phyloP scores from a whole-genome alignment of 2,113 vertebrate genomes.

The Chloebia gouldiae region DNA sequence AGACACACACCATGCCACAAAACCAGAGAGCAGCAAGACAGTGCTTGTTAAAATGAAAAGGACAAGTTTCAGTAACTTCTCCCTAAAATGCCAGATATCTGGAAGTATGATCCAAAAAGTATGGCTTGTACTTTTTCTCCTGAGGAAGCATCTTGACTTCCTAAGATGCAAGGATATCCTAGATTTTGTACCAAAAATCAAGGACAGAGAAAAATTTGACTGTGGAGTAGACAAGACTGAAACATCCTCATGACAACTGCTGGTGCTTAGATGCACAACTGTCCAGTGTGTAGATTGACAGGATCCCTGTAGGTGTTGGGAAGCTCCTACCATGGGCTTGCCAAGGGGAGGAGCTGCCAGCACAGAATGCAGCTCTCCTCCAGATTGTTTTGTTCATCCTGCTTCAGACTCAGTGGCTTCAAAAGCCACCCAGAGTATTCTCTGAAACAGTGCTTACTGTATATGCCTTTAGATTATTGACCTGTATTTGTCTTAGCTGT shows the following conservation, averaged over 20 bases:
- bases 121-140: not conserved
- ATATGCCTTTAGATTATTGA: not conserved
- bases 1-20: not conserved
- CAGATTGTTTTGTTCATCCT: not conserved
- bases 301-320: not conserved
- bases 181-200: too few relatives aligned
- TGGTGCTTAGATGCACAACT: not conserved
- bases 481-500: fast-evolving
- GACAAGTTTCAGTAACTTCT: not conserved
- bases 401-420: not conserved
- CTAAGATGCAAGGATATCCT: not conserved
- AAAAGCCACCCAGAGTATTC: not conserved
- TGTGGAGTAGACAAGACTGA: not conserved
- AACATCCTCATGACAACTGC: not conserved
- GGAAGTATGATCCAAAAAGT: not conserved
- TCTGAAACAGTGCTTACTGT: not conserved
- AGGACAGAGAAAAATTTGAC: not conserved
- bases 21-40: not conserved
- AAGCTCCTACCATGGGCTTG: not conserved
- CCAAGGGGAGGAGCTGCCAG: not conserved
- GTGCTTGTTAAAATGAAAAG: not conserved
- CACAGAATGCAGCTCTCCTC: not conserved
- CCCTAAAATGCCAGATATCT: not conserved
- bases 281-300: not conserved
- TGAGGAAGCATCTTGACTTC: not conserved